phyloP scores from a whole-genome alignment of 2,888 invertebrate genomes.

The Sinodicranocentrus sp. region DNA sequence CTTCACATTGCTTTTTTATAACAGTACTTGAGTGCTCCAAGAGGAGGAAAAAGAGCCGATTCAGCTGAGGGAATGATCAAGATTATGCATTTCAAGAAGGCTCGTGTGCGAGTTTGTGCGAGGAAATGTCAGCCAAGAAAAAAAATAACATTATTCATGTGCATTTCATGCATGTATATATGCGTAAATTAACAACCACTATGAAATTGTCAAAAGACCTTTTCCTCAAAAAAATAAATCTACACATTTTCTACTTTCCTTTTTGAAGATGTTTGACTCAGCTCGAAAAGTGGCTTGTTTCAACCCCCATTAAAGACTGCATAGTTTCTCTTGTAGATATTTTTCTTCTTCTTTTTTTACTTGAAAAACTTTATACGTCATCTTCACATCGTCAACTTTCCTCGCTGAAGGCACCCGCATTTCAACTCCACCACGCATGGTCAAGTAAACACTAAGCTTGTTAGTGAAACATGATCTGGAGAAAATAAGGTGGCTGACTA shows the following conservation, averaged over 20 bases:
- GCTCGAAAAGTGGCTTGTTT: too few relatives aligned
- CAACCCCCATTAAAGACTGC: too few relatives aligned
- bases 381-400: too few relatives aligned
- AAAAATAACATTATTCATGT: background rate
- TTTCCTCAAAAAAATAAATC: slow-evolving; percentile 4
- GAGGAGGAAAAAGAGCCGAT: slow-evolving; percentile 44
- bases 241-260: too few relatives aligned
- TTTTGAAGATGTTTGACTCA: slow-evolving; percentile 5
- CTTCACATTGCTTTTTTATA: slow-evolving; percentile 2
- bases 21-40: background rate
- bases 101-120: background rate
- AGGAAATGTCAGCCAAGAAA: background rate
- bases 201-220: slow-evolving; percentile 25
- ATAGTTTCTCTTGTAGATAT: too few relatives aligned
- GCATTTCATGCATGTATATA: background rate
- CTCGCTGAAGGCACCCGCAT: too few relatives aligned
- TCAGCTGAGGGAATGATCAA: slow-evolving; percentile 45
- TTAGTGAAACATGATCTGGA: slow-evolving; percentile 6
- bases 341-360: slow-evolving; percentile 3
- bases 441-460: too few relatives aligned
- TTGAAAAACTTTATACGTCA: too few relatives aligned
- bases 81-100: slow-evolving; percentile 27
- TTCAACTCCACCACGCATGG: too few relatives aligned
- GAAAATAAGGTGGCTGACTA: slow-evolving; percentile 34
- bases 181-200: slow-evolving; percentile 46